Evolutionary conservation across 2,113 vertebrate species (phyloP).

Genomic region (Myotis lucifugus): DNA sequence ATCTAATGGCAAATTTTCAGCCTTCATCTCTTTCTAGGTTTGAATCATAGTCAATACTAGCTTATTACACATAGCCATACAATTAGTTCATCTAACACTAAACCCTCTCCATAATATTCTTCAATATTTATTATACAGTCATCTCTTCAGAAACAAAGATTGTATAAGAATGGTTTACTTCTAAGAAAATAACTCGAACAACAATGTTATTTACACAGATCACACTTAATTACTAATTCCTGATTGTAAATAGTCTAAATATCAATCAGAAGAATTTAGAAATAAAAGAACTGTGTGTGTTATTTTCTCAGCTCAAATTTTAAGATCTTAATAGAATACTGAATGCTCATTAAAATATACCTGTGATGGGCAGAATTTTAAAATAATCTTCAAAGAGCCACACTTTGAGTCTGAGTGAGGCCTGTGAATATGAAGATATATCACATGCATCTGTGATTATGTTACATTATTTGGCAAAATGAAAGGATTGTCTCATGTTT

Average conservation of each 20-base stretch:
- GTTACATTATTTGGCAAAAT: not conserved
- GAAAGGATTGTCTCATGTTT: not conserved
- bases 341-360: not conserved
- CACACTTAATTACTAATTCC: not conserved
- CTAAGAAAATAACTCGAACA: not conserved
- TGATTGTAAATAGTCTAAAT: not conserved
- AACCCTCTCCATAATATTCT: not conserved
- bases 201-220: not conserved
- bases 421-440: not conserved
- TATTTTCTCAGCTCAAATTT: not conserved
- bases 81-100: not conserved
- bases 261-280: not conserved
- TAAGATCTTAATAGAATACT: not conserved
- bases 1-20: not conserved
- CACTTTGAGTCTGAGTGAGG: not conserved
- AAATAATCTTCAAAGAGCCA: not conserved
- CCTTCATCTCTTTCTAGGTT: not conserved
- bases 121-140: not conserved
- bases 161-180: not conserved
- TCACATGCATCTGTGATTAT: not conserved
- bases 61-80: not conserved
- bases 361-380: not conserved
- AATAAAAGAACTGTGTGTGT: not conserved
- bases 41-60: not conserved
- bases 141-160: slow-evolving; percentile 5